Conservation (phyloP, 2,113 vertebrate genomes). For the Typhlomys cinereus region DNA sequence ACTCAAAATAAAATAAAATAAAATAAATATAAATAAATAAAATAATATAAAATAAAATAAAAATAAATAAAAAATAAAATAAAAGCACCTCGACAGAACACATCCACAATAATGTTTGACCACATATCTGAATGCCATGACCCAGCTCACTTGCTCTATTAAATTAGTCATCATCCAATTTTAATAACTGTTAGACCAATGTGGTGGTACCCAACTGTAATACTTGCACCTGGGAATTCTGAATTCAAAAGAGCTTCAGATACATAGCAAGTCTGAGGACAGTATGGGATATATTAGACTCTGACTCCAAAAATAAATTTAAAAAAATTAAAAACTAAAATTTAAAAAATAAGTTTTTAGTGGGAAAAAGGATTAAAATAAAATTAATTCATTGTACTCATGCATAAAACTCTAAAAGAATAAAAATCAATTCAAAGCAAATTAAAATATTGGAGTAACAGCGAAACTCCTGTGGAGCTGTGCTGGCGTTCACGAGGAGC, state of each 20-base stretch:
- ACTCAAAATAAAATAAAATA: background rate
- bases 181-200: background rate
- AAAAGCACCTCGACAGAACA: background rate
- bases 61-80: background rate
- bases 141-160: background rate
- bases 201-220: too few relatives aligned
- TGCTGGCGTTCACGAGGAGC: too few relatives aligned
- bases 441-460: too few relatives aligned
- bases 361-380: too few relatives aligned
- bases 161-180: background rate
- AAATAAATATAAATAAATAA: too few relatives aligned
- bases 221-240: background rate
- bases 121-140: background rate
- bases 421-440: too few relatives aligned
- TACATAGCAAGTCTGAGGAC: background rate
- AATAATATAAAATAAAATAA: background rate
- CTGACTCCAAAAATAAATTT: background rate
- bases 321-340: background rate
- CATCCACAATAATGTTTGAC: background rate
- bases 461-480: too few relatives aligned
- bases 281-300: too few relatives aligned
- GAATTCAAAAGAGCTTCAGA: background rate
- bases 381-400: too few relatives aligned
- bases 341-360: background rate
- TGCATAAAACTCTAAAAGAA: too few relatives aligned